Evolutionary conservation across 2,888 invertebrate species (phyloP), one percentile per base, ranked within the genome.

Genomic region (Drosophila pseudotakahashii): DNA sequence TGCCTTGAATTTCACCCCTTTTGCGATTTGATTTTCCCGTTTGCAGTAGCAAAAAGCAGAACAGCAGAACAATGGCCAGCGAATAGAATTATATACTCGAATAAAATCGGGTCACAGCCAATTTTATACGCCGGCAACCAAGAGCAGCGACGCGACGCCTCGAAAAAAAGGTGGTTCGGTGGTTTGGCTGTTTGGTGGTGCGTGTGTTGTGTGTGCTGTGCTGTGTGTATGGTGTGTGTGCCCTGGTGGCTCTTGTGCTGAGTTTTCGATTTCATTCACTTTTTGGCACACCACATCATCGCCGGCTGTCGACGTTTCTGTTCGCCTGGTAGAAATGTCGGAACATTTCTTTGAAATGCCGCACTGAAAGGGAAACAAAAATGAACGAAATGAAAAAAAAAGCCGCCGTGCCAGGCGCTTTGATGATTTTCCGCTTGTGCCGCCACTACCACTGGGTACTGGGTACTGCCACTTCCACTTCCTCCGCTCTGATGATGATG

Each of bases 271-370:
- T 80, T 80, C 79, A 66, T 80, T 80, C 62, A 60, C 71, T 81
- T 82, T 82, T 82, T 82, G 82, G 82, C 82, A 82, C 75, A 84
- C 74, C 85, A 81, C 85, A 77, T 74, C 82, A 79, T 74, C 63
- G 51, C 34, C 41, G 48, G 51, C 11, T 71, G 73, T 76, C 77
- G 55, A 55, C 51, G 23, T 75, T 85, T 47, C 81, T 89, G 89
- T 63, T 74, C 85, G 85, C 89, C 89, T 87, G 85, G 59, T 89
- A 69, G 60, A 55, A 79, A 81, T 81, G 88, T 89, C 89, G 89
- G 89, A 87, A 90, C 89, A 81, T 89, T 85, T 87, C 83, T 88
- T 88, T 89, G 89, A 88, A 80, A 79, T 87, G 83, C 79, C 83
- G 86, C 66, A 78, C 79, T 75, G 80, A 79, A 82, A 86, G 80